phyloP scores from a whole-genome alignment of 2,888 invertebrate genomes.

The Agelastica alni region DNA sequence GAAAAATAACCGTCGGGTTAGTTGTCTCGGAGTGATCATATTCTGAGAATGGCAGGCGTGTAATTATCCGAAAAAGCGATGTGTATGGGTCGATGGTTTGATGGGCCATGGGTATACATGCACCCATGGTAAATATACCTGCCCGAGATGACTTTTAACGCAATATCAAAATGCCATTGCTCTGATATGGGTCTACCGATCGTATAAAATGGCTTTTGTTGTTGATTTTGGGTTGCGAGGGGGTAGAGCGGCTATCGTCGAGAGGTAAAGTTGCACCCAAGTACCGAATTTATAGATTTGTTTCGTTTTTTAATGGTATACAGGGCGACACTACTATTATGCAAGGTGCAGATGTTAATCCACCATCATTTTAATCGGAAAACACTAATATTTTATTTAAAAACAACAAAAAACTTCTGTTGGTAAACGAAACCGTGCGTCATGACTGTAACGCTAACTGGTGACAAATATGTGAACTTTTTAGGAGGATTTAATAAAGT shows the following conservation, averaged over 20 bases:
- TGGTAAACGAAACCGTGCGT: too few relatives aligned
- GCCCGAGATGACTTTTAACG: constrained; percentile 56
- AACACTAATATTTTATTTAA: too few relatives aligned
- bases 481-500: too few relatives aligned
- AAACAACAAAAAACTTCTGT: too few relatives aligned
- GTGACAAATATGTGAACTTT: too few relatives aligned
- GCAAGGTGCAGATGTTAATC: too few relatives aligned
- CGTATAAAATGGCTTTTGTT: constrained; percentile 53
- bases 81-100: constrained; percentile 31
- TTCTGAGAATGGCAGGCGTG: constrained; percentile 52
- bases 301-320: not conserved
- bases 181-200: constrained; percentile 53
- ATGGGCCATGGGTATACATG: constrained; percentile 38
- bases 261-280: not conserved
- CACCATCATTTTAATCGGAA: too few relatives aligned
- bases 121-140: constrained; percentile 42
- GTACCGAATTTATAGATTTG: not conserved
- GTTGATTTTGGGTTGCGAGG: constrained; percentile 3
- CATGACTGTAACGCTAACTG: too few relatives aligned
- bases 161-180: constrained; percentile 58
- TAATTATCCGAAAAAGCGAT: constrained; percentile 45
- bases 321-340: not conserved
- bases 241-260: not conserved
- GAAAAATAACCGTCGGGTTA: constrained; percentile 26
- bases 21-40: constrained; percentile 31